Percentiles rank a stretch among this genome's conserved stretches.
Conservation (phyloP, 92 coral and sea anemone genomes). For the Epizoanthus ramosus region DNA sequence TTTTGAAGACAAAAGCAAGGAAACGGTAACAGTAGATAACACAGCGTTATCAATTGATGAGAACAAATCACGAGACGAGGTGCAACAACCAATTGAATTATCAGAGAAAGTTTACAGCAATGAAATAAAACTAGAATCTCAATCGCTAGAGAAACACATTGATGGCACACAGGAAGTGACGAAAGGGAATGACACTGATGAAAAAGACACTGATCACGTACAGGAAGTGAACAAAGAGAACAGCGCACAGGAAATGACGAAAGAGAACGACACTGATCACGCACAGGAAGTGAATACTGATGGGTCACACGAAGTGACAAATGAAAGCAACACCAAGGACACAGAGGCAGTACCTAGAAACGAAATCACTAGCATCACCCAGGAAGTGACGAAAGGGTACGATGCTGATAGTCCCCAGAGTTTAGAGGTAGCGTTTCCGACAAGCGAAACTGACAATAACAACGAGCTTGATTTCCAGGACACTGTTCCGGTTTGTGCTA, state of each 20-base stretch:
- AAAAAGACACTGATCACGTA: not conserved
- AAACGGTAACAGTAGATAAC: too few relatives aligned
- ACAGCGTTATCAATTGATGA: too few relatives aligned
- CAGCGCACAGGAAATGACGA: not conserved
- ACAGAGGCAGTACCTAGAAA: not conserved
- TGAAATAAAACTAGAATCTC: not conserved
- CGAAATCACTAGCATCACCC: too few relatives aligned
- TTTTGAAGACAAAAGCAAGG: too few relatives aligned
- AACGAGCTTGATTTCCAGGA: too few relatives aligned
- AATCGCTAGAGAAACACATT: not conserved
- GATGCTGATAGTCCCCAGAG: too few relatives aligned
- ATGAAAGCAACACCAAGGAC: not conserved
- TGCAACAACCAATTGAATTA: not conserved
- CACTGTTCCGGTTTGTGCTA: not conserved
- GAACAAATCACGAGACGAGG: too few relatives aligned
- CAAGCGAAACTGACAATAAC: too few relatives aligned
- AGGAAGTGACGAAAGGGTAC: too few relatives aligned
- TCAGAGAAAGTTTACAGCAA: not conserved
- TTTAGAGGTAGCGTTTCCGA: too few relatives aligned
- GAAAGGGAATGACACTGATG: not conserved
- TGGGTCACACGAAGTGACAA: not conserved
- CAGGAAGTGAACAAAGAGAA: not conserved
- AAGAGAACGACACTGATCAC: not conserved
- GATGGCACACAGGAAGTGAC: not conserved
- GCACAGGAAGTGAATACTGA: not conserved